Percentiles rank a stretch among this genome's conserved stretches.
Evolutionary conservation across 2,113 vertebrate species (phyloP).

Genomic region (Pteropus alecto): DNA sequence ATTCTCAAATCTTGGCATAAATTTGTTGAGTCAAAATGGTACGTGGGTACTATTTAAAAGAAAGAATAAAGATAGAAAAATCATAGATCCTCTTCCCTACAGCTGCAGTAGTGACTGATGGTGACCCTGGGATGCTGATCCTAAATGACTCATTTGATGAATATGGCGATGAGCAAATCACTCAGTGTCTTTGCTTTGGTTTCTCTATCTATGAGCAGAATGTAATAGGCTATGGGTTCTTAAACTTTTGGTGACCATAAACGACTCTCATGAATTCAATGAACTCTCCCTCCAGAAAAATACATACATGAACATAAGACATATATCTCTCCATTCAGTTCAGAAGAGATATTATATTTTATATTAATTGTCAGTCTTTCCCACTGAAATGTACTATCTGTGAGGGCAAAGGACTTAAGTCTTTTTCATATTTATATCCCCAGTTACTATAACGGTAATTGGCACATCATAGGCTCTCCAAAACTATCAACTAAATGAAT

Average conservation of each 20-base stretch:
- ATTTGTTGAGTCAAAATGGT: neutral
- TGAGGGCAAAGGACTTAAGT: neutral
- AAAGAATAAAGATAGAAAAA: neutral
- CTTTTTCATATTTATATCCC: neutral
- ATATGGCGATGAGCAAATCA: neutral
- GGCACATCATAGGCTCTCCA: neutral
- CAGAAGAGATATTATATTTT: neutral
- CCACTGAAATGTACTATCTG: neutral
- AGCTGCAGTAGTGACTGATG: neutral
- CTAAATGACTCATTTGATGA: neutral
- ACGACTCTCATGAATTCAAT: neutral
- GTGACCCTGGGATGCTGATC: neutral
- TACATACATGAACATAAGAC: neutral
- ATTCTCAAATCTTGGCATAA: neutral
- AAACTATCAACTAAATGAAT: neutral
- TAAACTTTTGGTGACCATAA: constrained; percentile 10
- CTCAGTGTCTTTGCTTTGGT: neutral
- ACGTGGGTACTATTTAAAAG: neutral
- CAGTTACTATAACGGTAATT: neutral
- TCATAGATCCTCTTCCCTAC: neutral
- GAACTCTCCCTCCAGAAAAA: neutral
- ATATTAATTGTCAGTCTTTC: neutral
- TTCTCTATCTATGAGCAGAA: neutral
- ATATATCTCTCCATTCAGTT: neutral
- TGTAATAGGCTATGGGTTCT: neutral